Conservation (phyloP, 2,888 invertebrate genomes). For the Hypolimnas misippus region DNA sequence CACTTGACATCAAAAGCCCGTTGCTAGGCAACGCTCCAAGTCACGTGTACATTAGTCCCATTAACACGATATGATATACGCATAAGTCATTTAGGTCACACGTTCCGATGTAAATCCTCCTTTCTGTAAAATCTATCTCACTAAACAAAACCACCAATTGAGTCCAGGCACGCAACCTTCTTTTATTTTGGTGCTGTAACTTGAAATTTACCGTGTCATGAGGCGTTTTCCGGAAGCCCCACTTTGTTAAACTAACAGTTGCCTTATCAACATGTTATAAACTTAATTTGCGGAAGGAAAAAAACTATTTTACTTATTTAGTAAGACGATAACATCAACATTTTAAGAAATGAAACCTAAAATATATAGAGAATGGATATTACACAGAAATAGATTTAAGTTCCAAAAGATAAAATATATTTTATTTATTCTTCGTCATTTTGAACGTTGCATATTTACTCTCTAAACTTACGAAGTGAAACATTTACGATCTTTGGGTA, state of each 20-base stretch:
- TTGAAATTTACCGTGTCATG: conserved; percentile 42
- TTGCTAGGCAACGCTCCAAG: no score
- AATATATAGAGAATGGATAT: background rate
- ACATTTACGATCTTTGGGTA: no score
- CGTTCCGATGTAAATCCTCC: conserved; percentile 15
- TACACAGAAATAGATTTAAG: no score
- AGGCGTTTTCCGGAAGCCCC: conserved; percentile 41
- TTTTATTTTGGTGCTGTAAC: conserved; percentile 44
- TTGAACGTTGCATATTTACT: no score
- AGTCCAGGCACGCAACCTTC: conserved; percentile 49
- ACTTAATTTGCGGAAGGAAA: conserved; percentile 26
- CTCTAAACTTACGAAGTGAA: no score
- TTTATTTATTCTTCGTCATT: no score
- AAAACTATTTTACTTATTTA: conserved; percentile 22
- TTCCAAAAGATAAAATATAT: no score
- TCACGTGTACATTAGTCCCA: no score
- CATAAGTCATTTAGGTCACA: conserved; percentile 39
- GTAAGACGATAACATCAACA: background rate
- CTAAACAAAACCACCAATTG: conserved; percentile 46
- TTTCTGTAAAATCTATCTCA: conserved; percentile 45
- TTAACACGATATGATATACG: no score
- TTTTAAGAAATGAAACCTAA: background rate
- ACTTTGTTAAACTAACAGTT: conserved; percentile 36
- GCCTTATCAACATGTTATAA: conserved; percentile 34
- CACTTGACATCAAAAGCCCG: no score